A percentile compares a stretch with the other conserved stretches of the same genome.
phyloP scores from a whole-genome alignment of 2,797 vertebrate genomes.

The Delichon dasypus region DNA sequence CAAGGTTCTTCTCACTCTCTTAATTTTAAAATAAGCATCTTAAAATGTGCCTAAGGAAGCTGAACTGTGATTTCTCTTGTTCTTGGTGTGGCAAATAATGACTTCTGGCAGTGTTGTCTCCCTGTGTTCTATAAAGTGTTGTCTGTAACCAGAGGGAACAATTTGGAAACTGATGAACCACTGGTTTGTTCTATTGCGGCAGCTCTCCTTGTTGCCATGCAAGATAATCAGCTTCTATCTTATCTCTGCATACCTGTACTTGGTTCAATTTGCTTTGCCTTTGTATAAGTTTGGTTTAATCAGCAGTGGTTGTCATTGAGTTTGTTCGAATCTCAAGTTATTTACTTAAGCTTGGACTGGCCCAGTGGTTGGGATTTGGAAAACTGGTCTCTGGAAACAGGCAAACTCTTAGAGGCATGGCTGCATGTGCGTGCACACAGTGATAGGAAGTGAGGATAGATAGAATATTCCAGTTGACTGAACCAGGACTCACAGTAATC shows the following conservation, averaged over 20 bases:
- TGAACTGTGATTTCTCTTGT: not conserved
- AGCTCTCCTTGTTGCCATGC: not conserved
- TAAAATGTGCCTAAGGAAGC: not conserved
- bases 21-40: not conserved
- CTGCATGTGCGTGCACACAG: not conserved
- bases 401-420: not conserved
- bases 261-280: constrained; percentile 46
- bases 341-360: constrained; percentile 22
- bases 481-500: not conserved
- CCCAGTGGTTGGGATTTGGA: not conserved
- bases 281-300: constrained; percentile 42
- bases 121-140: not conserved
- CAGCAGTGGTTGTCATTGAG: constrained; percentile 9
- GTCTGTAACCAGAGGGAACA: not conserved
- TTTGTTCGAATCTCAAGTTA: not conserved
- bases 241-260: constrained; percentile 22
- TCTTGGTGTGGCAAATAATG: not conserved
- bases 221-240: constrained; percentile 40
- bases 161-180: not conserved
- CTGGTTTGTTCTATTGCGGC: not conserved
- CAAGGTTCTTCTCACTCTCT: not conserved
- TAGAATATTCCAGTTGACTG: not conserved
- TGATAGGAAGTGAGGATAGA: not conserved
- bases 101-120: not conserved
- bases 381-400: not conserved